These are phyloP conservation scores for Diaprepes abbreviatus DNA, from an alignment of 2,888 invertebrate genomes.

Conservation along the genomic window DNA sequence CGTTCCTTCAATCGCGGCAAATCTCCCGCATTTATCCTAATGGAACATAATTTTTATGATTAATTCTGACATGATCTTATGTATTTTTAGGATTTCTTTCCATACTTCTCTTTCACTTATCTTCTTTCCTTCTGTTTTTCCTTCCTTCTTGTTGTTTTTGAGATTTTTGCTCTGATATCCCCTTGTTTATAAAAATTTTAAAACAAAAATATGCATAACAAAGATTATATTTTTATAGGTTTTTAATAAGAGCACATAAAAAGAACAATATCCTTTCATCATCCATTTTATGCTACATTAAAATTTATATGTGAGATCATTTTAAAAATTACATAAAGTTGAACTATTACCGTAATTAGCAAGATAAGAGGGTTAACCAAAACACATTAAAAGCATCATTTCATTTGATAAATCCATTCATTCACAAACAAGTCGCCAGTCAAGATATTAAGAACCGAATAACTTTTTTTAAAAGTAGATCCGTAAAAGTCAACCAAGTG, in stretches of 20 bases:
- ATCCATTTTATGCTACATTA: constrained; percentile 16
- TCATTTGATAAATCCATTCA: background rate
- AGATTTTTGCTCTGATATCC: too few relatives aligned
- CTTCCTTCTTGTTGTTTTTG: too few relatives aligned
- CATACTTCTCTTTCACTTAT: too few relatives aligned
- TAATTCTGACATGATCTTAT: too few relatives aligned
- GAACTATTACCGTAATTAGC: background rate
- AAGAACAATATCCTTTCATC: background rate
- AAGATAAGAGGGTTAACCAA: background rate
- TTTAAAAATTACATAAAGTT: background rate
- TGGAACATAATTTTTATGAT: too few relatives aligned
- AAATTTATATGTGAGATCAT: constrained; percentile 2
- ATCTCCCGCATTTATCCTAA: too few relatives aligned
- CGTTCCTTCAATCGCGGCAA: too few relatives aligned
- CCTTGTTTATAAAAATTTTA: too few relatives aligned
- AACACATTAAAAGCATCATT: constrained; percentile 1
- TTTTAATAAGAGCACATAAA: background rate
- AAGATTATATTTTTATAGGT: background rate
- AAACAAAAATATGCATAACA: background rate
- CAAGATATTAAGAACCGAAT: background rate
- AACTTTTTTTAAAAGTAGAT: constrained; percentile 5
- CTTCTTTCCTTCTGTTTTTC: too few relatives aligned
- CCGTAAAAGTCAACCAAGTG: constrained; percentile 2
- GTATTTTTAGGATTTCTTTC: too few relatives aligned
- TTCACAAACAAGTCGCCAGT: background rate